Evolutionary conservation across 2,113 vertebrate genomes (phyloP).

Genomic region (Prunella himalayana): DNA sequence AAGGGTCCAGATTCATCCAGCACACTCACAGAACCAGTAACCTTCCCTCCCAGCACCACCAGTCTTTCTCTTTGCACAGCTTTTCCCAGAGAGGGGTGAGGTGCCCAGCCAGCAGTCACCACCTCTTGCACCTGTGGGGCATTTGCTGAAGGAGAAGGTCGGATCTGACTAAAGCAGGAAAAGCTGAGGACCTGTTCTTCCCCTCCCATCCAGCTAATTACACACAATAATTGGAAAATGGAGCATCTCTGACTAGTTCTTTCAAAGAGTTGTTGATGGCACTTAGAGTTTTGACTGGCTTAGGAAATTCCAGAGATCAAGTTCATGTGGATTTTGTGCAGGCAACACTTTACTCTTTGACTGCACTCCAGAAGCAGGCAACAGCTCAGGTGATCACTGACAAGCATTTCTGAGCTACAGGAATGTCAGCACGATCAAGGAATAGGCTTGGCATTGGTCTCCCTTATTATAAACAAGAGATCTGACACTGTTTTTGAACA

Average conservation of each 20-base stretch:
- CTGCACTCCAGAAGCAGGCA: background rate
- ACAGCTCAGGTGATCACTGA: background rate
- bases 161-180: background rate
- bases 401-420: background rate
- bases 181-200: background rate
- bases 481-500: background rate
- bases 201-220: background rate
- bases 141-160: background rate
- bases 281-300: background rate
- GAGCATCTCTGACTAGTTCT: background rate
- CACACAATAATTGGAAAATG: background rate
- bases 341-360: background rate
- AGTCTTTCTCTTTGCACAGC: no score
- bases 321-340: background rate
- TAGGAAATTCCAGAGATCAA: background rate
- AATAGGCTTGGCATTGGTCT: background rate
- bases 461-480: background rate
- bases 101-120: background rate
- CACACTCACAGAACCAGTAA: background rate
- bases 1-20: background rate
- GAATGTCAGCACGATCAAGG: background rate
- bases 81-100: rapidly evolving
- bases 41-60: background rate
- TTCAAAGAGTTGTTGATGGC: background rate
- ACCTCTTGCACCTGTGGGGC: background rate